These are phyloP conservation scores for Rhagonycha lutea DNA, from an alignment of 2,888 invertebrate genomes.

Conservation along the genomic window DNA sequence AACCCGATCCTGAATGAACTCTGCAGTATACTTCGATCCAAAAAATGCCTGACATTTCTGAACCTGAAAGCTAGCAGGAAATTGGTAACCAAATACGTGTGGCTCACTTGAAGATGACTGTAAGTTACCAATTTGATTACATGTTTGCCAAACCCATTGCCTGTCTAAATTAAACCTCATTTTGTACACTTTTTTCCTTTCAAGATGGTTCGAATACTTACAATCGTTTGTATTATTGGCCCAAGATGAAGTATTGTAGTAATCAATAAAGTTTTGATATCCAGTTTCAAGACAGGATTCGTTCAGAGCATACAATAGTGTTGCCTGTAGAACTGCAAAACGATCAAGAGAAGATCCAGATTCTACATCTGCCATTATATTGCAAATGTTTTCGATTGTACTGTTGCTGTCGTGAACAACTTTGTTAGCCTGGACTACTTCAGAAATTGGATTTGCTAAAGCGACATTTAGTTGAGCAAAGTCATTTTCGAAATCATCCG, in stretches of 20 bases:
- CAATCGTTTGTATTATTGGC: not conserved
- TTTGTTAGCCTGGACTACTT: slow-evolving; percentile 91
- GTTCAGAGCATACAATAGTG: not conserved
- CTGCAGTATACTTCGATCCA: not conserved
- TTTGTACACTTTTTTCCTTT: no score
- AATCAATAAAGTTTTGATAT: not conserved
- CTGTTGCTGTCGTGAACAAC: slow-evolving; percentile 74
- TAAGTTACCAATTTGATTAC: not conserved
- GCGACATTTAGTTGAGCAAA: slow-evolving; percentile 81
- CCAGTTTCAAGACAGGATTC: not conserved
- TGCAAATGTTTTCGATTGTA: not conserved
- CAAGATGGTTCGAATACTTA: not conserved
- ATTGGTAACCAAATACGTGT: not conserved
- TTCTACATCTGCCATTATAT: not conserved
- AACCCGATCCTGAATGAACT: not conserved
- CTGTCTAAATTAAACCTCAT: not conserved
- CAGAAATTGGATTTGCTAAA: slow-evolving; percentile 86
- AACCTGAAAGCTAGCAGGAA: not conserved
- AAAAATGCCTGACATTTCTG: not conserved
- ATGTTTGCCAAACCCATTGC: slow-evolving; percentile 11
- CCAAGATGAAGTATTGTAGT: not conserved
- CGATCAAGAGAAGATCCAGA: not conserved
- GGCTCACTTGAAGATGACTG: not conserved
- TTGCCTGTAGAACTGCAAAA: not conserved
- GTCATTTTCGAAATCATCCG: slow-evolving; percentile 64